A percentile compares a stretch with the other conserved stretches of the same genome.
phyloP scores from a whole-genome alignment of 2,888 invertebrate genomes.

The Parnassius apollo region DNA sequence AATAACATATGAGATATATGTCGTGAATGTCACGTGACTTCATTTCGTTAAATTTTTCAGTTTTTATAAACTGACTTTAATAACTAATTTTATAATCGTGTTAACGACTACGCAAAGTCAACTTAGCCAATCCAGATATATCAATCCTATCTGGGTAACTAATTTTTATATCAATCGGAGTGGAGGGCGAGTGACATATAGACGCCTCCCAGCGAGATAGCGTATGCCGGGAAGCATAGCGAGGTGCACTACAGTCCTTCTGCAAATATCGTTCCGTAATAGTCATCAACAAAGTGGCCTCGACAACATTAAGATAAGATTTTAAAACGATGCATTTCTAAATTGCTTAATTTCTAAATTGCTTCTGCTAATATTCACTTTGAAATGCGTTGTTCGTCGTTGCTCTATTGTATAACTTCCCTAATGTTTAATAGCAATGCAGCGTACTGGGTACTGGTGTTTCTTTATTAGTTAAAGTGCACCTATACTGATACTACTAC shows the following conservation, averaged over 20 bases:
- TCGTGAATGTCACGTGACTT: no score
- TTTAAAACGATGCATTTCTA: slow-evolving; percentile 34
- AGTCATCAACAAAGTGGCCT: slow-evolving; percentile 48
- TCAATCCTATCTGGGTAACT: background rate
- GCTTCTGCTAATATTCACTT: slow-evolving; percentile 28
- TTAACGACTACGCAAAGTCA: no score
- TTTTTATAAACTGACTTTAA: no score
- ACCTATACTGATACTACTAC: no score
- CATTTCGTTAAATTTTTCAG: no score
- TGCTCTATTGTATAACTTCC: slow-evolving; percentile 8
- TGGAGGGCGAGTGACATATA: slow-evolving; percentile 1
- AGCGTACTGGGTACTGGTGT: slow-evolving; percentile 1
- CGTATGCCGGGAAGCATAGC: slow-evolving; percentile 6
- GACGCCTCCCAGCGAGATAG: background rate
- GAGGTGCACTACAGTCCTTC: slow-evolving; percentile 32
- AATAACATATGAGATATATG: no score
- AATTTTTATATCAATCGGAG: slow-evolving; percentile 10
- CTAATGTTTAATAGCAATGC: slow-evolving; percentile 20
- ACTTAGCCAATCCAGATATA: background rate
- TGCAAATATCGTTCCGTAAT: slow-evolving; percentile 50
- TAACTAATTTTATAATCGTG: no score
- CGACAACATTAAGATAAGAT: slow-evolving; percentile 51
- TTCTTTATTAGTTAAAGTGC: slow-evolving; percentile 16
- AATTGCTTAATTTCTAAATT: slow-evolving; percentile 33
- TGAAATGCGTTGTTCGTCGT: slow-evolving; percentile 19